Base-by-base conservation (phyloP, 2,113 vertebrate species). In the Gadus macrocephalus region DNA sequence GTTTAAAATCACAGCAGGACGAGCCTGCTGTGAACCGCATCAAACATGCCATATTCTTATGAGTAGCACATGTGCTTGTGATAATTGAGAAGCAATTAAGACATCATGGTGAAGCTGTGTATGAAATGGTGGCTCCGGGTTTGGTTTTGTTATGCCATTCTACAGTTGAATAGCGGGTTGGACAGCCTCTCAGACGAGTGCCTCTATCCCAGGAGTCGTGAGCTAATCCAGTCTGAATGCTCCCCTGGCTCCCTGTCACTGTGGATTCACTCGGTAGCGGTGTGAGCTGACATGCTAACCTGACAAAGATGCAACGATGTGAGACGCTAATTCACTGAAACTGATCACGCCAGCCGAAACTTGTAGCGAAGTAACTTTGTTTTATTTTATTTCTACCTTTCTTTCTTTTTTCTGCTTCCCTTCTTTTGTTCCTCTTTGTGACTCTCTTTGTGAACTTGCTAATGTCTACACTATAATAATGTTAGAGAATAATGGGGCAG, bases 191-290 rank as follows among this genome's bases (percentile, higher is more conserved):
- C 59, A 65, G 64, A 5, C 8, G 27, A 5, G 15, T 55, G 61
- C 71, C 64, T 42, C 42, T 28, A 65, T 64, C 70, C 69, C 60
- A 71, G 59, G 53, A 64, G 60, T n/a, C n/a, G 68, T 76, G 25
- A n/a, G 68, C 68, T 68, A 65, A 66, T 62, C 62, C 59, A 15
- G 62, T 9, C 42, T 49, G 42, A 49, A 14, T 59, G 68, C 67
- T 82, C 42, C 63, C 22, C 6, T 78, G 81, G 81, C 83, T 82
- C 82, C 78, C 68, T 70, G 84, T 86, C 86, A 79, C 70, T 17
- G 19, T 8, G 59, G 56, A 83, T 81, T 31, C 20, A 62, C 19
- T 15, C 8, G 63, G 28, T 17, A 3, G 3, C 3, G 58, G 62
- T 5, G 63, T 38, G 72, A 75, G 58, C 69, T 12, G 0, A n/a